These are phyloP conservation scores for Caenorhabditis sp. DNA, from an alignment of 2,888 invertebrate genomes.

Conservation along the genomic window DNA sequence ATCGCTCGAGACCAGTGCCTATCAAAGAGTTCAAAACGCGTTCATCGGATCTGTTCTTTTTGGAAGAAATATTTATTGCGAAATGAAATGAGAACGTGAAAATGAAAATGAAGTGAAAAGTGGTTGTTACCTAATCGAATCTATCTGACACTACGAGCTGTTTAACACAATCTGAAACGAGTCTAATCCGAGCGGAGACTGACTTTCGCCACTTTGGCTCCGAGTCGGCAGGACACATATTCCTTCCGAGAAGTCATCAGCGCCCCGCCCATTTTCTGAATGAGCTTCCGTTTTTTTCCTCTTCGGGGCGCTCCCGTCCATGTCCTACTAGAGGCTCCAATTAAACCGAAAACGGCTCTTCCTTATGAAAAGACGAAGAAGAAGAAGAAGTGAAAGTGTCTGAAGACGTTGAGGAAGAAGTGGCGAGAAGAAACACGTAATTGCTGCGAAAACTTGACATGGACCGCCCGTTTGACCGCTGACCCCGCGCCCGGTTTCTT, in stretches of 20 bases:
- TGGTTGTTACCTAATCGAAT: neutral
- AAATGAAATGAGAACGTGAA: too few relatives aligned
- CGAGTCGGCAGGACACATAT: too few relatives aligned
- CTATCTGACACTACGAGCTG: too few relatives aligned
- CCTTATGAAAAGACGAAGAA: slow-evolving; percentile 8
- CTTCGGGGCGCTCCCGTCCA: neutral
- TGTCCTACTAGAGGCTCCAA: slow-evolving; percentile 9
- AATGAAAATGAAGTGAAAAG: neutral
- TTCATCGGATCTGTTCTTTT: too few relatives aligned
- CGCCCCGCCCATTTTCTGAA: slow-evolving; percentile 1
- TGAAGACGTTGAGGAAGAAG: slow-evolving; percentile 15
- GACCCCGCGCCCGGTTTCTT: neutral
- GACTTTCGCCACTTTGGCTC: too few relatives aligned
- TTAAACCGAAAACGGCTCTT: slow-evolving; percentile 29
- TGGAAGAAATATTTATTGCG: too few relatives aligned
- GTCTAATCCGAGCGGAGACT: neutral
- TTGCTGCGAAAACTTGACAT: slow-evolving; percentile 47
- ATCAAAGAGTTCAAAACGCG: too few relatives aligned
- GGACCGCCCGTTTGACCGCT: slow-evolving; percentile 15
- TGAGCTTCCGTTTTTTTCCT: neutral
- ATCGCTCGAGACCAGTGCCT: too few relatives aligned
- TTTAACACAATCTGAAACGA: slow-evolving; percentile 1
- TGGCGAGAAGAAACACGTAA: slow-evolving; percentile 42
- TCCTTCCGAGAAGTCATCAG: neutral
- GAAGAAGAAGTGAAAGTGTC: slow-evolving; percentile 21